These are phyloP conservation scores for Ovis canadensis DNA, from an alignment of 2,113 vertebrate species.

Conservation along the genomic window DNA sequence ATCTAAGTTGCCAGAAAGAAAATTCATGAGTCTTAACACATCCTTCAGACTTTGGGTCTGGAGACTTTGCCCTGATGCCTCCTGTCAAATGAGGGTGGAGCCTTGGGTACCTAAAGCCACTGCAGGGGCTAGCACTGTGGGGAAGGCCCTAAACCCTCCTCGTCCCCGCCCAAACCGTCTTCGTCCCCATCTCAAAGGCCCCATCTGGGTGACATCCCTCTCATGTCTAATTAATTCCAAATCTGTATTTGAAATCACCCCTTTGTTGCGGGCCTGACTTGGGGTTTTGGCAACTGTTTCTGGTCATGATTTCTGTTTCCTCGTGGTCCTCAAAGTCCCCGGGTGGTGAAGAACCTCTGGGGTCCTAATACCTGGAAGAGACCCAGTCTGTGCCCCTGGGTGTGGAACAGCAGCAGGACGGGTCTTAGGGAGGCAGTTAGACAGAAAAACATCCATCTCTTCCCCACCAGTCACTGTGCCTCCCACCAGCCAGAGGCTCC, in stretches of 20 bases:
- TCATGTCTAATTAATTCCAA: background rate
- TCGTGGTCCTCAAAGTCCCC: background rate
- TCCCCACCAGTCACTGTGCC: background rate
- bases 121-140: accelerated
- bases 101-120: background rate
- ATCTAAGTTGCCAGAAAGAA: background rate
- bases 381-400: background rate
- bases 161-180: too few species aligned
- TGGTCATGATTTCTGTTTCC: background rate
- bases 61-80: background rate
- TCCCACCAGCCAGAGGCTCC: background rate
- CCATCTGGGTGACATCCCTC: background rate
- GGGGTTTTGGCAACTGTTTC: background rate
- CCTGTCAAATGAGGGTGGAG: accelerated
- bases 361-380: background rate
- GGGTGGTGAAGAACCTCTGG: background rate
- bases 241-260: background rate
- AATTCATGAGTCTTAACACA: background rate
- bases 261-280: background rate
- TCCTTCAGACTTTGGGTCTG: background rate
- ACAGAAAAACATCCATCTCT: background rate
- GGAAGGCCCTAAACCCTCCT: too few species aligned
- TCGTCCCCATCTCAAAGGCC: background rate
- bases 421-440: background rate
- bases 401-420: background rate